Conservation (phyloP, 2,797 vertebrate genomes). For the Acipenser transmontanus region DNA sequence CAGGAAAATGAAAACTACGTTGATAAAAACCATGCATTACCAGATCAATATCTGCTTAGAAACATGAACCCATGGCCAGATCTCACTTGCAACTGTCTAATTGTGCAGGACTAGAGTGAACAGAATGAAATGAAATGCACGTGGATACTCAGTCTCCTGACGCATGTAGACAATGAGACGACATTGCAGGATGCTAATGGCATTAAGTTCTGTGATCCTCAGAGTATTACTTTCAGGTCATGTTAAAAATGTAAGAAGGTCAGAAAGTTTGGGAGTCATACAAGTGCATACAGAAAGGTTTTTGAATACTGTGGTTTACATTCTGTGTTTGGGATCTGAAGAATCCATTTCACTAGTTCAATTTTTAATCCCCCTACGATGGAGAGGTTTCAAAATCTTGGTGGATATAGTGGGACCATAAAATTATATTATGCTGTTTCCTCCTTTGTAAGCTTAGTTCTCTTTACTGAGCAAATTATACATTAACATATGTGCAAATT, state of each 20-base stretch:
- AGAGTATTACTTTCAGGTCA: conserved; percentile 24
- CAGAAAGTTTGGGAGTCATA: conserved; percentile 3
- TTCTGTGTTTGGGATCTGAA: background rate
- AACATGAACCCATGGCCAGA: conserved; percentile 44
- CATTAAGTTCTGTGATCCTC: conserved; percentile 19
- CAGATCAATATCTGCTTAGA: conserved; percentile 48
- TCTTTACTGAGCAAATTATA: background rate
- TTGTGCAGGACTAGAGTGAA: conserved; percentile 18
- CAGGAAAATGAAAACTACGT: conserved; percentile 54
- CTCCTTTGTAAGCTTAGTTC: no score
- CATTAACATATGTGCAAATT: background rate
- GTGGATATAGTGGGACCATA: no score
- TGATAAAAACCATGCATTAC: conserved; percentile 48
- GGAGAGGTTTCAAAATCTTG: no score
- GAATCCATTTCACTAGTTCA: no score
- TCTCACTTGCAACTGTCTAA: conserved; percentile 30
- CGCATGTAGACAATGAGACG: conserved; percentile 16
- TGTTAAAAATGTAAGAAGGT: conserved; percentile 17
- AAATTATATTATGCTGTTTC: no score
- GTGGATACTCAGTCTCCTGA: conserved; percentile 30
- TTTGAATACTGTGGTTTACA: background rate
- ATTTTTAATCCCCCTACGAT: no score
- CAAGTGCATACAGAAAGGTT: background rate
- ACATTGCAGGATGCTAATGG: conserved; percentile 27
- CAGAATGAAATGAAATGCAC: conserved; percentile 39